Conservation (phyloP, 2,797 vertebrate species). For the Galago senegalensis region DNA sequence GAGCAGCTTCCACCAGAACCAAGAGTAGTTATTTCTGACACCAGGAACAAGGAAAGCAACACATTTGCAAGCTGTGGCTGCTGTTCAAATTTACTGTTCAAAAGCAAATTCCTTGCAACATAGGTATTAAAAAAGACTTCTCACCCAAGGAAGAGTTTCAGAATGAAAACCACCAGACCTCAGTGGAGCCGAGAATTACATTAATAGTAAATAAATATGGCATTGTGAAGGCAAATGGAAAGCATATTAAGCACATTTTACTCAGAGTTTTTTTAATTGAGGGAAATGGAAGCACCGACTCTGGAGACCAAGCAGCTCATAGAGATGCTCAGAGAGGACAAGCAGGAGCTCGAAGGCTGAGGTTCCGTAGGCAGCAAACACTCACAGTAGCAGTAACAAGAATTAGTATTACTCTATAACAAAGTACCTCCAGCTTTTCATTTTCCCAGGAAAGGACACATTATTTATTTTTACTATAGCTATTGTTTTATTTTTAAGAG, state of each 20-base stretch:
- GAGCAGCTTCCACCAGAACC: not conserved
- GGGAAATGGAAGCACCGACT: not conserved
- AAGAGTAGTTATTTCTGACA: not conserved
- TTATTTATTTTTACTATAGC: not conserved
- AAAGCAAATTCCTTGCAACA: not conserved
- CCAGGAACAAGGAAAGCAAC: not conserved
- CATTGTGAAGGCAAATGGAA: not conserved
- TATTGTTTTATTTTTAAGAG: constrained; percentile 16
- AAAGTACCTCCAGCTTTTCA: not conserved
- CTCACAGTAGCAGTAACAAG: not conserved
- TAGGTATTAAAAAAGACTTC: not conserved
- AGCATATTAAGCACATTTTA: not conserved
- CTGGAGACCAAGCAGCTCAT: not conserved
- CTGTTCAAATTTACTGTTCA: not conserved
- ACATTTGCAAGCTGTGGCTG: rapidly evolving
- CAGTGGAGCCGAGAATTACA: not conserved
- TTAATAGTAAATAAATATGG: not conserved
- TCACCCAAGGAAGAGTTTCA: not conserved
- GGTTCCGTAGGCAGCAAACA: not conserved
- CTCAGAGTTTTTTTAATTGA: not conserved
- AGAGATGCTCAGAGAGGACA: not conserved
- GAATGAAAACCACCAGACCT: not conserved
- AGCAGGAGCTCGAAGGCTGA: not conserved
- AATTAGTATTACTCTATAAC: not conserved
- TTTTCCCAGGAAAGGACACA: not conserved